These are phyloP conservation scores for Amblyraja radiata DNA, from an alignment of 2,797 vertebrate species.

Conservation along the genomic window DNA sequence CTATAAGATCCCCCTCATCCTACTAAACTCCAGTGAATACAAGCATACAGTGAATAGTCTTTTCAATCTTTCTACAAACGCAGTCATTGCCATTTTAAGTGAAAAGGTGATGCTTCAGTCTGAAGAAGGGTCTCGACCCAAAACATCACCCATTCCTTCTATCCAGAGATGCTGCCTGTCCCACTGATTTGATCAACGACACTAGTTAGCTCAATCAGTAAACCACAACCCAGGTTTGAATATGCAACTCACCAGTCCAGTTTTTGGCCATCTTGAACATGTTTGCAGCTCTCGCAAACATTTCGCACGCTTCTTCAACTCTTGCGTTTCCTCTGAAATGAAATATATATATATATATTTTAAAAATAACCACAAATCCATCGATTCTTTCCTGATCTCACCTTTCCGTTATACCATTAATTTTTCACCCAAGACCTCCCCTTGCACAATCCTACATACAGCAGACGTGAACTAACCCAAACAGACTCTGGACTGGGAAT, in stretches of 20 bases:
- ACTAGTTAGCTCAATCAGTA: neutral
- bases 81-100: neutral
- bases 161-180: too few species aligned
- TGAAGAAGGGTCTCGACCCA: too few species aligned
- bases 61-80: too few species aligned
- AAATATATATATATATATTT: conserved; percentile 35
- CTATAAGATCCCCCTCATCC: too few species aligned
- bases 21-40: too few species aligned
- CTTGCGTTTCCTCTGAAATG: conserved; percentile 79
- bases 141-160: too few species aligned
- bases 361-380: neutral
- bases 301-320: conserved; percentile 95
- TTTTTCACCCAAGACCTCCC: neutral
- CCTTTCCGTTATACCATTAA: too few species aligned
- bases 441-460: neutral
- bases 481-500: neutral
- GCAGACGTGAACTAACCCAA: neutral
- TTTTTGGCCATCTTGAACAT: conserved; percentile 99
- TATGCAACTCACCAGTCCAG: conserved; percentile 78
- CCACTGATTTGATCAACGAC: neutral
- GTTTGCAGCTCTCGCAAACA: conserved; percentile 97
- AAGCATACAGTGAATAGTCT: too few species aligned
- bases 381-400: neutral
- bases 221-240: neutral
- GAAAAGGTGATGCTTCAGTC: neutral